Evolutionary conservation across 2,888 invertebrate genomes (phyloP).

Genomic region (Steinernema carpocapsae): DNA sequence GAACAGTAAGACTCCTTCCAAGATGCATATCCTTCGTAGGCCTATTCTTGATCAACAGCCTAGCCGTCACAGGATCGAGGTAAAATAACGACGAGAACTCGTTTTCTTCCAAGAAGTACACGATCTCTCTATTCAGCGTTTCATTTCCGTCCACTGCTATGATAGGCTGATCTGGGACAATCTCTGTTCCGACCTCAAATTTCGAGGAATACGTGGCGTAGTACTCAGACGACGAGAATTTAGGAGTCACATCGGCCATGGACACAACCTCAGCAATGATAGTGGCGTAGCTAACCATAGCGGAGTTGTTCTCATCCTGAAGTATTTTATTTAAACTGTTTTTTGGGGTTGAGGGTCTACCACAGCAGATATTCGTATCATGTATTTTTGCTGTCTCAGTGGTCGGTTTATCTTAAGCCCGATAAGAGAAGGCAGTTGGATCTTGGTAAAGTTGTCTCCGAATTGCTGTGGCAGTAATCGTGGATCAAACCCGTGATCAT

Average conservation of each 20-base stretch:
- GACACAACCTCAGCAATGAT: background rate
- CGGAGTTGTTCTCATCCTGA: conserved; percentile 39
- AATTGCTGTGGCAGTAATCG: conserved; percentile 5
- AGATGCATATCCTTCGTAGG: conserved; percentile 16
- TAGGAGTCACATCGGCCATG: conserved; percentile 19
- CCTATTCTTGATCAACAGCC: conserved; percentile 36
- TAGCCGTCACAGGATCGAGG: conserved; percentile 39
- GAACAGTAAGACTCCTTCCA: background rate
- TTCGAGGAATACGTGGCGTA: background rate
- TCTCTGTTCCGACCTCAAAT: conserved; percentile 40
- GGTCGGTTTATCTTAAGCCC: background rate
- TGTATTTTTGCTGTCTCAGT: background rate
- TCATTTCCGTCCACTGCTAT: conserved; percentile 37
- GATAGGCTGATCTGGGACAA: conserved; percentile 43
- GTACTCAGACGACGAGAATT: background rate
- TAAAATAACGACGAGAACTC: conserved; percentile 41
- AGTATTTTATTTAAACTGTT: conserved; percentile 15
- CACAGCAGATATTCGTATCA: conserved; percentile 7
- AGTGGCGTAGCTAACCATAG: background rate
- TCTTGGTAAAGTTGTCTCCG: background rate
- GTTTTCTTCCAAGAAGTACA: conserved; percentile 34
- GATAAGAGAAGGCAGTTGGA: background rate
- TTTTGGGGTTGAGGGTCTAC: no score
- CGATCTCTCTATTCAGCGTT: conserved; percentile 18
- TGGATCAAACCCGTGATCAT: conserved; percentile 7